Evolutionary conservation across 2,797 vertebrate species (phyloP), one percentile per base, ranked within the genome.

Genomic region (Sebastiscus tertius): DNA sequence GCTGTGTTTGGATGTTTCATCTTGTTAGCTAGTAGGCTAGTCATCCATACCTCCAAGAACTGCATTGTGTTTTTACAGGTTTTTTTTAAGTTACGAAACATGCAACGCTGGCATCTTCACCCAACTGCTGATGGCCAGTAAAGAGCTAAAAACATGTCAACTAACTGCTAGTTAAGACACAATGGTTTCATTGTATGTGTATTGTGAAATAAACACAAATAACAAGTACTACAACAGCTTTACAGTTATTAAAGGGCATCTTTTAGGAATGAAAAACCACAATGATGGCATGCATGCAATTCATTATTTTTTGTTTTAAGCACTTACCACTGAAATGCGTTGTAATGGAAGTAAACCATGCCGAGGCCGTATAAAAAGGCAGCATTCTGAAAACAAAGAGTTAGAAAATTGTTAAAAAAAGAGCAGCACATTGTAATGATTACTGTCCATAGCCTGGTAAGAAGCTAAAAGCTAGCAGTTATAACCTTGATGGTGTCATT

Each of bases 311-410:
- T 10, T n/a, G 26, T 54, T 33, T 46, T 3, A 54, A 52, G 12
- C 33, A 92, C 98, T 98, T 96, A 99, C 98, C 98, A 99, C 79
- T 99, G 98, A 98, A 98, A 99, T 94, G 98, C 97, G 95, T 98
- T 99, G 96, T 98, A 99, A 98, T 98, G 97, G 97, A 98, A 99
- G 96, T 99, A 99, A 95, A 99, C 98, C 97, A 99, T 97, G 95
- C 98, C 98, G 91, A 99, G 97, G 95, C 98, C 98, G 86, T 99
- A 99, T 94, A 99, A 97, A 97, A 99, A 99, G 96, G 97, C 96
- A 97, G 97, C 97, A 97, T 99, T 99, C 98, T 99, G 96, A 89
- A 95, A 89, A 93, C 90, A 86, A 16, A 87, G 74, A 3, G 9
- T 62, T 46, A n/a, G 10, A 83, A 34, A 80, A 42, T 2, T 36